Evolutionary conservation across 1,140 invertebrate species (phyloP).

Genomic region (Dendroctonus ponderosae): DNA sequence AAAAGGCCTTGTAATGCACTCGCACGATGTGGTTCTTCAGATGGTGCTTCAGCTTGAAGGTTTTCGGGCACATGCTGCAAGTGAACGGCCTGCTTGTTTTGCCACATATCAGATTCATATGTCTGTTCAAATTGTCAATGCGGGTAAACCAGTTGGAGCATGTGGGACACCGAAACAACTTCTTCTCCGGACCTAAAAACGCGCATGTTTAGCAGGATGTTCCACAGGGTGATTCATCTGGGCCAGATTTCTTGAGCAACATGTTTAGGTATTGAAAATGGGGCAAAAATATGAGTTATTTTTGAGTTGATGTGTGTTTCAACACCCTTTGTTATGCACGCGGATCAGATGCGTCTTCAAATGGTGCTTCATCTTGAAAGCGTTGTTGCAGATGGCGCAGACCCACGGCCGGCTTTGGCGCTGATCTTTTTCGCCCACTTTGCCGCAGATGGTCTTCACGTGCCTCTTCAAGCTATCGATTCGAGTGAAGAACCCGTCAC

Average conservation of each 20-base stretch:
- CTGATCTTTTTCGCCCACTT: not conserved
- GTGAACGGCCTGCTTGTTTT: constrained; percentile 8
- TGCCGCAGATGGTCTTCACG: constrained; percentile 12
- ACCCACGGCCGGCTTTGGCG: constrained; percentile 2
- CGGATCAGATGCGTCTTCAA: constrained; percentile 37
- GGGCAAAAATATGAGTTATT: not conserved
- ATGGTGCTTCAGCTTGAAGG: constrained; percentile 29
- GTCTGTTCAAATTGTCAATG: constrained; percentile 25
- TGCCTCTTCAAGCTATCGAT: constrained; percentile 16
- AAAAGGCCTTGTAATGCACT: constrained; percentile 3
- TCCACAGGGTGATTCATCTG: not conserved
- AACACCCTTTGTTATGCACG: not conserved
- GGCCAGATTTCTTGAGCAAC: not conserved
- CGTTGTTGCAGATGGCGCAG: constrained; percentile 48
- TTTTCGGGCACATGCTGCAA: constrained; percentile 17
- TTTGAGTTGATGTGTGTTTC: not conserved
- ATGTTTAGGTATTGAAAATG: not conserved
- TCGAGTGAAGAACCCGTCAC: constrained; percentile 8
- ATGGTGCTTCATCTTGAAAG: constrained; percentile 40
- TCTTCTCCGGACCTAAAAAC: constrained; percentile 13
- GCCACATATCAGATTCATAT: constrained; percentile 25
- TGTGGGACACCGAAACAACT: constrained; percentile 21
- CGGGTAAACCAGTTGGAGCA: constrained; percentile 19
- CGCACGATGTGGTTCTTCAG: constrained; percentile 25
- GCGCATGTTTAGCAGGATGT: not conserved